A percentile compares a stretch with the other conserved stretches of the same genome.
Conservation (phyloP, 2,113 vertebrate species). For the Synchiropus splendidus region DNA sequence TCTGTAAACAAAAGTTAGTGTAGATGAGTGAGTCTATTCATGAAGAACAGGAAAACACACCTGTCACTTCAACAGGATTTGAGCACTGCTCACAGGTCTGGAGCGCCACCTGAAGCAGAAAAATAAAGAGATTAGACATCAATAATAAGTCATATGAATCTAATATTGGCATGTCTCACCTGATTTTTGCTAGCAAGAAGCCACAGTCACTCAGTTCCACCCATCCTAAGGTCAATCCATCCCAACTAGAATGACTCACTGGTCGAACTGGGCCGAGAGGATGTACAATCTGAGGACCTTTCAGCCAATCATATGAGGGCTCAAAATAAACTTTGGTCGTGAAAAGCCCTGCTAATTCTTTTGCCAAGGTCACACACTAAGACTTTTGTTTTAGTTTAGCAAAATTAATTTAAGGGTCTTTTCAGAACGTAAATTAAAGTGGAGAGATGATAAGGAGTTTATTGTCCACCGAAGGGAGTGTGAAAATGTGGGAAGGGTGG, state of each 20-base stretch:
- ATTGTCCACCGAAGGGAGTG: neutral
- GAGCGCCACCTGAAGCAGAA: constrained; percentile 45
- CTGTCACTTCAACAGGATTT: constrained; percentile 37
- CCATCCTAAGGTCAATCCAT: constrained; percentile 38
- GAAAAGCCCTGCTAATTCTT: too few species aligned
- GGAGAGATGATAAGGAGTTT: too few species aligned
- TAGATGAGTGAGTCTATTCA: too few species aligned
- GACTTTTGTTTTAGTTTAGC: too few species aligned
- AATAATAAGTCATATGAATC: too few species aligned
- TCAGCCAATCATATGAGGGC: too few species aligned
- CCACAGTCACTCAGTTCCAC: constrained; percentile 26
- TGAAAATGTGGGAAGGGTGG: constrained; percentile 15
- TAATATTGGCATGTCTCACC: too few species aligned
- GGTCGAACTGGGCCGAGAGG: constrained; percentile 8
- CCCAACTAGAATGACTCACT: constrained; percentile 8
- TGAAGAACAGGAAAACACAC: constrained; percentile 65
- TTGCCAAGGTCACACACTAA: too few species aligned
- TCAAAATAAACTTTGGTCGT: too few species aligned
- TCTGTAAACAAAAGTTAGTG: too few species aligned
- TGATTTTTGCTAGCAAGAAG: constrained; percentile 41
- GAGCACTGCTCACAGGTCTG: constrained; percentile 49
- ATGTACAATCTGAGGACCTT: neutral
- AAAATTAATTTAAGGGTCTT: too few species aligned
- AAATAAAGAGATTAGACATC: neutral
- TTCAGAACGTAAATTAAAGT: too few species aligned